Base-by-base conservation (phyloP, 2,888 invertebrate species). In the Tanypteryx hageni region DNA sequence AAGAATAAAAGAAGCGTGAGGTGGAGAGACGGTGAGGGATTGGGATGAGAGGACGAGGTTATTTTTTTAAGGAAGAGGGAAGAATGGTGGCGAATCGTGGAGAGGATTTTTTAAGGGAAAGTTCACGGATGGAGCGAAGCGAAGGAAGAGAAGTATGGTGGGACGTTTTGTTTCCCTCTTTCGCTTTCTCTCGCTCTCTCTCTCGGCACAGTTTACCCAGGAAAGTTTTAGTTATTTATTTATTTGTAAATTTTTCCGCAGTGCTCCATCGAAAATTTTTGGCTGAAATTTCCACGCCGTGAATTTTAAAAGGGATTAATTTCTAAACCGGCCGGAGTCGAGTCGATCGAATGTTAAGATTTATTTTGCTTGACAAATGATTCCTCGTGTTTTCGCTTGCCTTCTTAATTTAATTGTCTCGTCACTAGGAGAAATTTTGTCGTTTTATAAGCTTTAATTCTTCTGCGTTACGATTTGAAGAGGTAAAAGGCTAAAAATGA, bases 1-100 rank as follows among this genome's bases (percentile, higher is more conserved):
- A 22, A 27, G 27, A 76, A 76, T 76, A 76, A 76, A 76, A 76
- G 68, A 16, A 16, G 64, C n/a, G 68, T 68, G 68, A 68, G 68
- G 44, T 44, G 44, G 44, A 44, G 44, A 68, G 18, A 68, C n/a
- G 68, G n/a, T n/a, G 4, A 68, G 68, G 68, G 68, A 68, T 64
- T 16, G 64, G 68, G 22, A 68, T 18, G 18, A 68, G 68, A n/a
- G 68, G 22, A 68, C 18, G 68, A 68, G 68, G 68, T 68, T 68
- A 68, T 68, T 68, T 68, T 68, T 68, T 68, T n/a, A 76, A 27
- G 76, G 13, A 27, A 22, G 22, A 76, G 4, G 27, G 76, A 27
- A 27, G 22, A 27, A 27, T 76, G 4, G 76, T 8, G 76, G 76
- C 22, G 76, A 76, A 76, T 13, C 27, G 76, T 27, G 27, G 22